A percentile compares a stretch with the other conserved stretches of the same genome.
These are phyloP conservation scores for Pipra filicauda DNA, from an alignment of 2,113 vertebrate species.

Conservation along the genomic window DNA sequence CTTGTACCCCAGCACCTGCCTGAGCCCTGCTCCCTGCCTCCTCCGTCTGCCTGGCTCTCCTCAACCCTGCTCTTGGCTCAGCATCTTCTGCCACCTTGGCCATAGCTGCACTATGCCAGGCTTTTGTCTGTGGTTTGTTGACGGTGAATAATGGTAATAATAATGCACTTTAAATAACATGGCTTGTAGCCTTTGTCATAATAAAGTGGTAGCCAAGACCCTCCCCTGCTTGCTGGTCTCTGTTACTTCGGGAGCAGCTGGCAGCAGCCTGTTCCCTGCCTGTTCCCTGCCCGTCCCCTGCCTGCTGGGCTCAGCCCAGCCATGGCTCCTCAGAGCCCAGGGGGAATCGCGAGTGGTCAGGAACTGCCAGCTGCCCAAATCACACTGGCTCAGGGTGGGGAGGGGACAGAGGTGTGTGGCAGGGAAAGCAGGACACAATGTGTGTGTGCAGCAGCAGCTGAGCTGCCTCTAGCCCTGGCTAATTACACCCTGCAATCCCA, in stretches of 20 bases:
- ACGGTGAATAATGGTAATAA: slow-evolving; percentile 54
- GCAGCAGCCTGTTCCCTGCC: neutral
- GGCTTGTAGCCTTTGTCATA: slow-evolving; percentile 76
- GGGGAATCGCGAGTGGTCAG: accelerated
- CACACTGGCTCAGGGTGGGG: neutral
- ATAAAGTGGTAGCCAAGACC: slow-evolving; percentile 73
- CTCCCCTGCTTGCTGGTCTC: neutral
- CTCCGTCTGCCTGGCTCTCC: accelerated
- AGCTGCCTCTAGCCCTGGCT: neutral
- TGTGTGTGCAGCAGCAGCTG: neutral
- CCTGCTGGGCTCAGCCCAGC: accelerated
- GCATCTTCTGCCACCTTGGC: neutral
- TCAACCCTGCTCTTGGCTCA: neutral
- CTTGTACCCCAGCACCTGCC: neutral
- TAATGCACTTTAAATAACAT: slow-evolving; percentile 76
- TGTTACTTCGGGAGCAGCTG: neutral
- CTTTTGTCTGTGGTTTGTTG: slow-evolving; percentile 64
- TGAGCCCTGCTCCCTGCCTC: neutral
- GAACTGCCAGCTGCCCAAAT: neutral
- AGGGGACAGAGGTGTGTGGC: accelerated
- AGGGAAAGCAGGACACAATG: neutral
- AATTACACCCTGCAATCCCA: accelerated
- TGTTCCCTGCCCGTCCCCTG: neutral
- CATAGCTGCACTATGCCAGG: slow-evolving; percentile 38
- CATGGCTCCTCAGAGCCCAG: accelerated